Evolutionary conservation across 1,140 invertebrate species (phyloP), one percentile per base, ranked within the genome.

Genomic region (Acromyrmex heyeri): DNA sequence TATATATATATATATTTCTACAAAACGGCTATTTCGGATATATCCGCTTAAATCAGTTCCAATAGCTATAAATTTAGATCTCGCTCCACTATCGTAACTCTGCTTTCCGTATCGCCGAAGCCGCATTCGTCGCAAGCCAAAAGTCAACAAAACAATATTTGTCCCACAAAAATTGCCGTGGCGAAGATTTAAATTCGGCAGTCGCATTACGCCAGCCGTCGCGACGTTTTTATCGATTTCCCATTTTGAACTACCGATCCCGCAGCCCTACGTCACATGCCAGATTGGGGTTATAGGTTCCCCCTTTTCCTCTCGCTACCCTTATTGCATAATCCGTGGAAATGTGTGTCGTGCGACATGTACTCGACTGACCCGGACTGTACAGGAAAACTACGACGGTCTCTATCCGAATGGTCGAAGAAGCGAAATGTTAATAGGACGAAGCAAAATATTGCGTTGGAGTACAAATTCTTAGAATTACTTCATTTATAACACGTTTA

Each of bases 341-440:
- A 61, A 75, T 75, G 69, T 83, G 38, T 83, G 69, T 75, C n/a
- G 81, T 24, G 59, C 65, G 59, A 48, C 48, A 65, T 76, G 78
- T 53, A 59, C 44, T 30, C 70, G 30, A 30, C 53, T 86, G 82
- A 81, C 57, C 79, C 14, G 53, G 50, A 50, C 27, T 34, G 67
- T 14, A 57, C 44, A 61, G 14, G 27, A 65, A 78, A 73, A 14
- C 12, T 50, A 18, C 24, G 55, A 50, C 8, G n/a, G 18, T 61
- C 75, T 77, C 73, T 65, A 70, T 65, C 34, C 57, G 24, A 53
- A 67, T 44, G 34, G 8, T 10, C 64, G 59, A 1, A 3, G 57
- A 48, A 48, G 21, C 48, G 65, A 81, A 27, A 78, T 38, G 69
- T 91, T 92, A 93, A 92, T 91, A 92, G 89, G 89, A 91, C 78